Conservation (phyloP, 2,797 vertebrate species). For the Sardinella longiceps region DNA sequence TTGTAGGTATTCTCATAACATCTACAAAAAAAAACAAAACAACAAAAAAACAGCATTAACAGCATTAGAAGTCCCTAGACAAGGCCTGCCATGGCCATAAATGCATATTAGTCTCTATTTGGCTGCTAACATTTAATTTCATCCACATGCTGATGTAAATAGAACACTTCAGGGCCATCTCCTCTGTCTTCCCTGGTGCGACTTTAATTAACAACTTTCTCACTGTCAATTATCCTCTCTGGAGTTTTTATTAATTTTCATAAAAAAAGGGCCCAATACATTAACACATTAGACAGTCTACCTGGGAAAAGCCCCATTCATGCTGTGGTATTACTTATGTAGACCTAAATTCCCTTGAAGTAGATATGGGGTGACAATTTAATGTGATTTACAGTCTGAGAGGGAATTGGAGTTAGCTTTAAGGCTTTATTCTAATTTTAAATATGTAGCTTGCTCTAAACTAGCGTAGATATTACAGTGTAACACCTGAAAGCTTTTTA, state of each 20-base stretch:
- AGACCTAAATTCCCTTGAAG: neutral
- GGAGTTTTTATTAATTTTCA: neutral
- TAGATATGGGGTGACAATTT: neutral
- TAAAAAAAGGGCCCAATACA: neutral
- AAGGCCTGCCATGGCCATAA: neutral
- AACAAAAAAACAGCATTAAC: neutral
- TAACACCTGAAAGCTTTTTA: neutral
- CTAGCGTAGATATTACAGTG: neutral
- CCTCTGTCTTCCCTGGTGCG: neutral
- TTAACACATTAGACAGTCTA: neutral
- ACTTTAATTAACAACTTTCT: slow-evolving; percentile 1
- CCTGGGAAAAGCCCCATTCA: neutral
- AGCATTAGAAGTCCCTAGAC: neutral
- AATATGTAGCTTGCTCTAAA: neutral
- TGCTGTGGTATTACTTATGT: neutral
- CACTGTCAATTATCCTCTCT: neutral
- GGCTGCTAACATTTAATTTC: slow-evolving; percentile 2
- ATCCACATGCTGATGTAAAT: neutral
- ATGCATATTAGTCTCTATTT: neutral
- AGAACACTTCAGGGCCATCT: neutral
- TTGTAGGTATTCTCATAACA: neutral
- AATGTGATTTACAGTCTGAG: neutral
- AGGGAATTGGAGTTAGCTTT: neutral
- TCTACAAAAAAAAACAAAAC: too few relatives aligned
- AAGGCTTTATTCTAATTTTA: neutral